A percentile compares a stretch with the other conserved stretches of the same genome.
Conservation (phyloP, 2,888 invertebrate genomes). For the Balanococcus diminutus region DNA sequence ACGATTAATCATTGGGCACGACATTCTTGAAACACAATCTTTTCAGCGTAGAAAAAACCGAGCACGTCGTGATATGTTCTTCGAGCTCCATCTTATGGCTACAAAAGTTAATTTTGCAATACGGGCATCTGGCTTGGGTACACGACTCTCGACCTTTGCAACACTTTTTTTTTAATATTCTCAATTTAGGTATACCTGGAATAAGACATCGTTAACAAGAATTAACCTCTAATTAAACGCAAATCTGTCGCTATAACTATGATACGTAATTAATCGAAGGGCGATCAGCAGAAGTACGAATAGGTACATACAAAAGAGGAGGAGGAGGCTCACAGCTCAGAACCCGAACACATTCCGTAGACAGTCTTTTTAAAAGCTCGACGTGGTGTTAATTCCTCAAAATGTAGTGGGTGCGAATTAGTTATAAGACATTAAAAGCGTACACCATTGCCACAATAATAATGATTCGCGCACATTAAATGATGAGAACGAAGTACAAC, state of each 20-base stretch:
- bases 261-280: background rate
- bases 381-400: background rate
- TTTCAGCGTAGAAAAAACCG: slow-evolving; percentile 54
- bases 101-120: slow-evolving; percentile 55
- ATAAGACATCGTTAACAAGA: slow-evolving; percentile 1
- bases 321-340: background rate
- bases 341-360: slow-evolving; percentile 13
- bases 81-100: slow-evolving; percentile 54
- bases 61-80: slow-evolving; percentile 56
- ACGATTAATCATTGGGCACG: background rate
- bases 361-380: background rate
- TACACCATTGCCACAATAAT: slow-evolving; percentile 10
- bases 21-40: slow-evolving; percentile 30
- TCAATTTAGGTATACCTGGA: slow-evolving; percentile 40
- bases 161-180: slow-evolving; percentile 37
- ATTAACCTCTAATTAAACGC: background rate
- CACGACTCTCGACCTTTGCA: slow-evolving; percentile 42
- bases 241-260: background rate
- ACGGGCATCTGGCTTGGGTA: slow-evolving; percentile 55
- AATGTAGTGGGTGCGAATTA: slow-evolving; percentile 11
- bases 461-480: background rate
- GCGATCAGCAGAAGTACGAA: background rate
- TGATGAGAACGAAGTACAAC: slow-evolving; percentile 3
- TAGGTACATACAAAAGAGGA: background rate
- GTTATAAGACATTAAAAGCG: slow-evolving; percentile 25